Evolutionary conservation across 1,140 invertebrate species (phyloP).

Genomic region (Lerema accius): DNA sequence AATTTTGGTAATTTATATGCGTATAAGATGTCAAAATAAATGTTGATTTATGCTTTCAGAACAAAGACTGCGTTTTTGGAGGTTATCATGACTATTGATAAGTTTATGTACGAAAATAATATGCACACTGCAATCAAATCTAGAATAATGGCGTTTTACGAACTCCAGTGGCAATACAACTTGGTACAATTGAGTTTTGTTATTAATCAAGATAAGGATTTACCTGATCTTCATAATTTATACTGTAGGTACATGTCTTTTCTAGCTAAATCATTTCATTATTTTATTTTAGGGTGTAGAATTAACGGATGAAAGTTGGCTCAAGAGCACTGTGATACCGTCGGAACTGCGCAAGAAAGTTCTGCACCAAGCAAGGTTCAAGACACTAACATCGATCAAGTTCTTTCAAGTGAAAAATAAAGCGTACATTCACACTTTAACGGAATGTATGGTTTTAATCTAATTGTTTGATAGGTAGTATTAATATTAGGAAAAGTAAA

Average conservation of each 20-base stretch:
- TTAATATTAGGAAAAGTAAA: no score
- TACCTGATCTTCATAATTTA: no score
- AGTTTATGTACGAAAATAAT: constrained; percentile 75
- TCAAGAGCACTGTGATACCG: constrained; percentile 70
- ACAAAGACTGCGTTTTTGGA: constrained; percentile 78
- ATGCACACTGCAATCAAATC: constrained; percentile 71
- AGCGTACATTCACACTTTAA: constrained; percentile 72
- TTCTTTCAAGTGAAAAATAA: constrained; percentile 79
- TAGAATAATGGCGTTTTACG: constrained; percentile 77
- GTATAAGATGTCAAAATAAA: no score
- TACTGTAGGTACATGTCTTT: no score
- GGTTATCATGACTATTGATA: constrained; percentile 74
- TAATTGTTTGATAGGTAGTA: no score
- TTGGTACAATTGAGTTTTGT: no score
- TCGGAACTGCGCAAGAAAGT: constrained; percentile 73
- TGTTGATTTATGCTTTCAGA: constrained; percentile 50
- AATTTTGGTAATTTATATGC: no score
- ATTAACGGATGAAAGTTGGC: constrained; percentile 71
- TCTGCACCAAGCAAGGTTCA: constrained; percentile 72
- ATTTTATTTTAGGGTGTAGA: constrained; percentile 62
- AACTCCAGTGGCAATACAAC: constrained; percentile 80
- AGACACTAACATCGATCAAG: constrained; percentile 66
- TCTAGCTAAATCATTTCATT: no score
- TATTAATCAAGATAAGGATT: no score
- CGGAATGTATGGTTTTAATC: constrained; percentile 56